phyloP scores from a whole-genome alignment of 1,140 invertebrate genomes.

The Aphaenogaster rudis region DNA sequence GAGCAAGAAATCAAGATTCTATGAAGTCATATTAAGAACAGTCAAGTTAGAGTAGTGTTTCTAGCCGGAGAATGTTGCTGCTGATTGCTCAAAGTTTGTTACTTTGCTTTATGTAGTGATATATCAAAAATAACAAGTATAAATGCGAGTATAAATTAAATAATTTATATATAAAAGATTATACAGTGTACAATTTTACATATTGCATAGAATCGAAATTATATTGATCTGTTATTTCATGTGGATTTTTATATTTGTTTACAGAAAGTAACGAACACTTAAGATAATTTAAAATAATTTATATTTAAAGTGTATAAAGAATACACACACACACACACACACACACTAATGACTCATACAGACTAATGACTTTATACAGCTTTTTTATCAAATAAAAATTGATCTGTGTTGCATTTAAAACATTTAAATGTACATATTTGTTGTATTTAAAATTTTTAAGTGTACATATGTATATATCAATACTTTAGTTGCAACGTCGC shows the following conservation, averaged over 20 bases:
- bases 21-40: not conserved
- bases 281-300: not conserved
- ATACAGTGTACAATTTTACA: not conserved
- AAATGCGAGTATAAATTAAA: not conserved
- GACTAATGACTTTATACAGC: not conserved
- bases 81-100: constrained; percentile 10
- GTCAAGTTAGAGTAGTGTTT: not conserved
- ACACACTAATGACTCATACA: not conserved
- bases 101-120: constrained; percentile 3
- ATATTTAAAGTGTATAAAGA: not conserved
- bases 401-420: not conserved
- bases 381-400: not conserved
- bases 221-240: too few species aligned
- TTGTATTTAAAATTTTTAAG: too few species aligned
- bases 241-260: too few species aligned
- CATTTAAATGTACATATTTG: not conserved
- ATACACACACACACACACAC: not conserved
- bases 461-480: not conserved
- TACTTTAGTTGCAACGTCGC: not conserved
- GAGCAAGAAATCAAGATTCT: not conserved
- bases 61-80: not conserved
- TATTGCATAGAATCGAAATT: too few species aligned
- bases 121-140: not conserved
- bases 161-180: constrained; percentile 2
- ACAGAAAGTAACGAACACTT: too few species aligned